Conservation (phyloP, 2,888 invertebrate genomes). For the Stenurella melanura region DNA sequence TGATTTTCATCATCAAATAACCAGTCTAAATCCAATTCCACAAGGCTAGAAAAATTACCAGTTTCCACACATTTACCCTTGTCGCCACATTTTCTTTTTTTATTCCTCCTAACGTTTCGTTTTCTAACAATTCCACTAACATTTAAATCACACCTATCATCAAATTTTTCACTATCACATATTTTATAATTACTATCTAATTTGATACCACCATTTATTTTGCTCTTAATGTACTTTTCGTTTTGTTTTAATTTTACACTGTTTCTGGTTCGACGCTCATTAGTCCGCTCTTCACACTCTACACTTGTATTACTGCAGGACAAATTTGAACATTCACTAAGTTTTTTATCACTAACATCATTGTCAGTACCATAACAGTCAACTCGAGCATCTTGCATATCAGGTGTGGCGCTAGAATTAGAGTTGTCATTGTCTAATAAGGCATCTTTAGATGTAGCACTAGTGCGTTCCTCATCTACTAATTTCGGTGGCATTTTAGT, state of each 20-base stretch:
- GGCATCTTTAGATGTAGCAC: slow-evolving; percentile 83
- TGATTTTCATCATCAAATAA: slow-evolving; percentile 75
- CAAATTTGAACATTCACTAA: slow-evolving; percentile 68
- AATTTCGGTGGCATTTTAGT: slow-evolving; percentile 72
- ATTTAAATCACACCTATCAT: slow-evolving; percentile 52
- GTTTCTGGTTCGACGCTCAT: slow-evolving; percentile 29
- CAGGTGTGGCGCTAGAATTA: slow-evolving; percentile 72
- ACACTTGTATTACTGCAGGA: slow-evolving; percentile 70
- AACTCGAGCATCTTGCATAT: slow-evolving; percentile 73
- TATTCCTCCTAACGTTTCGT: slow-evolving; percentile 63
- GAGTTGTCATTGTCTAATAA: slow-evolving; percentile 78
- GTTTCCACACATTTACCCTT: slow-evolving; percentile 59
- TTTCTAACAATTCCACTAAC: slow-evolving; percentile 57
- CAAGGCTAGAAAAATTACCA: slow-evolving; percentile 73
- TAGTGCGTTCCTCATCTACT: slow-evolving; percentile 80
- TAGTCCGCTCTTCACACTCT: slow-evolving; percentile 65
- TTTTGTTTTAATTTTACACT: slow-evolving; percentile 33
- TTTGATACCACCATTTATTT: slow-evolving; percentile 41
- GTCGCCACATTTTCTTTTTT: slow-evolving; percentile 60
- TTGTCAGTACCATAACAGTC: slow-evolving; percentile 70
- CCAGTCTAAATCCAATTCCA: slow-evolving; percentile 78
- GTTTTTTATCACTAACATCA: slow-evolving; percentile 69
- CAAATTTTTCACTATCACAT: slow-evolving; percentile 72
- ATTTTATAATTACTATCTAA: slow-evolving; percentile 54
- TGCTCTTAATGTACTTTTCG: slow-evolving; percentile 40